phyloP scores from a whole-genome alignment of 2,888 invertebrate species.

The Cheilosia vernalis region DNA sequence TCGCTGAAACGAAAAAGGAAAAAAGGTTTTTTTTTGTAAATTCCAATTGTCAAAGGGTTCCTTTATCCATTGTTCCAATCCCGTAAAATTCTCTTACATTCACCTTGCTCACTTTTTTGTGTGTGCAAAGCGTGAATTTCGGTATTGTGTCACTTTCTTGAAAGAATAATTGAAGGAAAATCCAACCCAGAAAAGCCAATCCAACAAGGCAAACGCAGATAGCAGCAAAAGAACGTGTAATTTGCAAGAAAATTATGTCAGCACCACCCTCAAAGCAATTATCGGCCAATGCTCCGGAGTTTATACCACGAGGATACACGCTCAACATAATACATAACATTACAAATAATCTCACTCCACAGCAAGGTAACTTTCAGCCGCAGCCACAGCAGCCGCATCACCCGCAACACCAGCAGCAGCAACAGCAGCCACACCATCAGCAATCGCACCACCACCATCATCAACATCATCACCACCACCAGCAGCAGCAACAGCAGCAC shows the following conservation, averaged over 20 bases:
- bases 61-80: slow-evolving; percentile 74
- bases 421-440: slow-evolving; percentile 51
- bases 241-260: slow-evolving; percentile 68
- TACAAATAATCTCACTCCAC: slow-evolving; percentile 64
- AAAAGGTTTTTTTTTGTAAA: slow-evolving; percentile 27
- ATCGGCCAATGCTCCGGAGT: slow-evolving; percentile 77
- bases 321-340: slow-evolving; percentile 66
- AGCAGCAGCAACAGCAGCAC: slow-evolving; percentile 57
- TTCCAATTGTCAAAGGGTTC: slow-evolving; percentile 74
- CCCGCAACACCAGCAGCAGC: slow-evolving; percentile 48
- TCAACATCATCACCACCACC: slow-evolving; percentile 64
- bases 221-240: slow-evolving; percentile 25
- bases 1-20: slow-evolving; percentile 46
- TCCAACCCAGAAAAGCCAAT: slow-evolving; percentile 24
- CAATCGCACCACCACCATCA: slow-evolving; percentile 38
- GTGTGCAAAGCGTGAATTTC: slow-evolving; percentile 73
- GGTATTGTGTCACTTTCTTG: slow-evolving; percentile 65
- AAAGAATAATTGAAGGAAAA: slow-evolving; percentile 48
- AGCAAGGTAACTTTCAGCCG: slow-evolving; percentile 61
- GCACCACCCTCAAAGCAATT: slow-evolving; percentile 75
- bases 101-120: slow-evolving; percentile 69
- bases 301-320: slow-evolving; percentile 76
- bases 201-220: slow-evolving; percentile 16
- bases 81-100: slow-evolving; percentile 73
- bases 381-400: slow-evolving; percentile 36